Conservation (phyloP, 2,888 invertebrate species). For the Aplocera efformata region DNA sequence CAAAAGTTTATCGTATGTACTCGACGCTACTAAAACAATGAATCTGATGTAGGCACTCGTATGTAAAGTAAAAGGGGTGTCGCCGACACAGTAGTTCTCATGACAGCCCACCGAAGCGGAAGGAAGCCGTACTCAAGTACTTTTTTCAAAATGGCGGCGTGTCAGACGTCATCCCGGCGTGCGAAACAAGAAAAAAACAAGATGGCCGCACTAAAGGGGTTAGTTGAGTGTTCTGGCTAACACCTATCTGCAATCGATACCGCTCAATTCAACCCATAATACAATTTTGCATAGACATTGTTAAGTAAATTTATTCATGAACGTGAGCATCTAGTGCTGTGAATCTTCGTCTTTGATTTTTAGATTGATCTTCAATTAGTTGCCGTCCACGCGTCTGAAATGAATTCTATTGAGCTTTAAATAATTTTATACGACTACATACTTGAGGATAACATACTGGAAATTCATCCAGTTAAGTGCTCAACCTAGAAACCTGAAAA, state of each 20-base stretch:
- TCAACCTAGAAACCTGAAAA: constrained; percentile 11
- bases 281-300: background rate
- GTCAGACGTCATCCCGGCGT: constrained; percentile 68
- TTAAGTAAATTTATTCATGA: constrained; percentile 1
- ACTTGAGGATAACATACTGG: constrained; percentile 6
- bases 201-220: constrained; percentile 65
- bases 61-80: constrained; percentile 76
- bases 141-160: constrained; percentile 78
- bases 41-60: constrained; percentile 59
- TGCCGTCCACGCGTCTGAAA: background rate
- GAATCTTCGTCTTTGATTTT: constrained; percentile 2
- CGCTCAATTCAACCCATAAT: background rate
- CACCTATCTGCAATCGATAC: constrained; percentile 8
- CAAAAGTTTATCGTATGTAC: constrained; percentile 71
- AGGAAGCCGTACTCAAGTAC: constrained; percentile 73
- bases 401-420: constrained; percentile 5
- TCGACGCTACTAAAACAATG: constrained; percentile 71
- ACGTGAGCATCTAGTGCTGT: background rate
- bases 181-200: constrained; percentile 62
- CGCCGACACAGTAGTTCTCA: constrained; percentile 73
- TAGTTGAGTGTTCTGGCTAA: constrained; percentile 26
- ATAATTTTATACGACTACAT: constrained; percentile 4
- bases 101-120: constrained; percentile 73
- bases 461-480: constrained; percentile 17
- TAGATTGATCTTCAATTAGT: background rate